Evolutionary conservation across 2,797 vertebrate species (phyloP), one percentile per base, ranked within the genome.

Genomic region (Halcyon leucocephala): DNA sequence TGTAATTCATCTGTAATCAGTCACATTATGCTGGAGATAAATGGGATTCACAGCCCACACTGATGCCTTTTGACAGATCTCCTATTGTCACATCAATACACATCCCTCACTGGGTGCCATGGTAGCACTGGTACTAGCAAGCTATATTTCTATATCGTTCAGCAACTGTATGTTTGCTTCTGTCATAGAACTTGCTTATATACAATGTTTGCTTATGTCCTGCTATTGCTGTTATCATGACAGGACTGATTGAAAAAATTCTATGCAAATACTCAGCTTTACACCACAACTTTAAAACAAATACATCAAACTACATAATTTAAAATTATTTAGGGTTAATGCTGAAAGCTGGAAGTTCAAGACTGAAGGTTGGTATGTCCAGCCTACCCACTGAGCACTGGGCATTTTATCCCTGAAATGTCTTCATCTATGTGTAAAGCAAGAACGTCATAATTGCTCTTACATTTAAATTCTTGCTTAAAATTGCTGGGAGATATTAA

Each of bases 21-120:
- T 78, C 54, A 52, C n/a, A 62, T 95, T 95, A 79, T 9, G 20
- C 35, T 77, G 77, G 80, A 88, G 77, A 79, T 74, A 94, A 94
- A 86, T 69, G 66, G 76, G 62, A 86, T 77, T 91, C 72, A 20
- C 11, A 49, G 9, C 17, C 58, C 70, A 77, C 77, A 46, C 87
- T 95, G 93, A 96, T 95, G 64, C 77, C 90, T 91, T 95, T 46
- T 96, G 96, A 95, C 93, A 95, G 87, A 39, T 95, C 70, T 91
- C 31, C 87, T 93, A 52, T 77, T 86, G 93, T 87, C 37, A 66
- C 82, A 82, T 94, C 91, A 79, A 86, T 95, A 80, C 16, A 5
- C 77, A 89, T 92, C 86, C 51, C 28, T 90, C 20, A 12, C 55
- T 58, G 28, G 61, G 39, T 73, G 14, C 62, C 79, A 2, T 21